A percentile compares a stretch with the other conserved stretches of the same genome.
phyloP scores from a whole-genome alignment of 2,797 vertebrate genomes.

The Melanotaenia boesemani region DNA sequence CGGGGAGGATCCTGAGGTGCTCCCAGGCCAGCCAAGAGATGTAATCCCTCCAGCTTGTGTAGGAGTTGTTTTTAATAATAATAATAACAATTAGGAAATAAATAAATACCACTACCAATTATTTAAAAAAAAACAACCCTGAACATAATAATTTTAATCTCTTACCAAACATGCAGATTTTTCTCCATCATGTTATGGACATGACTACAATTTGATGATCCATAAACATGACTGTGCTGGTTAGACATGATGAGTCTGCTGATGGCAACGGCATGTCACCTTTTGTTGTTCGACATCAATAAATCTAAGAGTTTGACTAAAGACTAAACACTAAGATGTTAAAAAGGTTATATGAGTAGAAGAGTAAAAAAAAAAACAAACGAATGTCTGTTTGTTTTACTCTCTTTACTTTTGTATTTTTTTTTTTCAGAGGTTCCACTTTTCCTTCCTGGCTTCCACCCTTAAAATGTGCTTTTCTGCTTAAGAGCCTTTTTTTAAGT shows the following conservation, averaged over 20 bases:
- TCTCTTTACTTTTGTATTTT: not conserved
- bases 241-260: constrained; percentile 31
- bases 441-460: not conserved
- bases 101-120: not conserved
- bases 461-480: not conserved
- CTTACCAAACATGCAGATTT: not conserved
- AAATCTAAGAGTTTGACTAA: not conserved
- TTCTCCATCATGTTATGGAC: not conserved
- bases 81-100: no score
- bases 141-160: not conserved
- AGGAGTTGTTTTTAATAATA: not conserved
- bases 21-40: no score
- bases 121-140: not conserved
- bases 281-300: not conserved
- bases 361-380: not conserved
- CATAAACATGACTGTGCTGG: constrained; percentile 21
- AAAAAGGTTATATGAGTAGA: not conserved
- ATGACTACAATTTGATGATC: constrained; percentile 23
- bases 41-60: no score
- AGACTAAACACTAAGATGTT: not conserved
- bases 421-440: not conserved
- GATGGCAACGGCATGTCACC: constrained; percentile 8
- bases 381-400: not conserved
- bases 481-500: not conserved
- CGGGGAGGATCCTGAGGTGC: no score